Evolutionary conservation across 2,113 vertebrate species (phyloP), one percentile per base, ranked within the genome.

Genomic region (Anas platyrhynchos): DNA sequence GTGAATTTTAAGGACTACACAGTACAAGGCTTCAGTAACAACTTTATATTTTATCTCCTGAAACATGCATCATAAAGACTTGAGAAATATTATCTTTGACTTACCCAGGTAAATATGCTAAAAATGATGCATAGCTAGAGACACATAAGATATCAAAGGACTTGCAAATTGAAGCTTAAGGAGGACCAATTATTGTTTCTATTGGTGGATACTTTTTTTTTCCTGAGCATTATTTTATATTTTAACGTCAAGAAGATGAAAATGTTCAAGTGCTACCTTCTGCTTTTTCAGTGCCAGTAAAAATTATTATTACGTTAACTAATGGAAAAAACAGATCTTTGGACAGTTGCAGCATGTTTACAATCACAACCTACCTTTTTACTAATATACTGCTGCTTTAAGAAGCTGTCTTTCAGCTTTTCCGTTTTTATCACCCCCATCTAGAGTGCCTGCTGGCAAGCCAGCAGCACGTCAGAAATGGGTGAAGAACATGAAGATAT

Each of bases 361-460:
- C 34, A 77, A 68, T 32, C 74, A 65, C 56, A 67, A 91, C 26
- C 54, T 34, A 56, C 20, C 89, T 80, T 91, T 69, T 88, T 48
- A 48, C 0, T 79, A 93, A 94, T 68, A 89, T 4, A 78, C 22
- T 14, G 17, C 76, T 89, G 92, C 95, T 96, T 93, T 93, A 96
- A 95, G 95, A 96, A 95, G 88, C 62, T 61, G 6, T 94, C 93
- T 95, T 97, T 96, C 88, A 94, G 95, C 92, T 93, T 90, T 96
- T 95, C 96, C 85, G 67, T 96, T 97, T 98, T 95, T 94, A 97
- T 96, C 96, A 85, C 91, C 82, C 94, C 85, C 93, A 92, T 92
- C 92, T 75, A 83, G 82, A 91, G 78, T 41, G 95, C 95, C 97
- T 96, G 97, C 97, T 97, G 97, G 96, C 93, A 97, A 92, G 94